Evolutionary conservation across 2,113 vertebrate genomes (phyloP), one percentile per base, ranked within the genome.

Genomic region (Lipophrys pholis): DNA sequence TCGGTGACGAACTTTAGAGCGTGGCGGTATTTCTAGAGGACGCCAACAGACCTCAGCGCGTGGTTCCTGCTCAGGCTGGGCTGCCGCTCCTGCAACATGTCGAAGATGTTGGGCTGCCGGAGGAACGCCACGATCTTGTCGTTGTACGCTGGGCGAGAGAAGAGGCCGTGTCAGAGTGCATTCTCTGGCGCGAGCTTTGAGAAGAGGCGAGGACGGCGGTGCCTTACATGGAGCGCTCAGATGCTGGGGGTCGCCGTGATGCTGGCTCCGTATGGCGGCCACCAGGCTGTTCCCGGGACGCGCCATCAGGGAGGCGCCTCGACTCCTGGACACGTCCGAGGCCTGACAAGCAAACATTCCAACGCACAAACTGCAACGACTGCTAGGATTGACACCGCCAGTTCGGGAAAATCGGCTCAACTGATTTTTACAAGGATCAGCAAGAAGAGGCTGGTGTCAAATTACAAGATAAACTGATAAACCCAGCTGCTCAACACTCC

Each of bases 81-180:
- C 88, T 99, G 97, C 57, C 96, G 94, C 59, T 99, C 98, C 89
- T 99, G 97, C 59, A 99, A 90, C 95, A 97, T 96, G 87, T 99
- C 98, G 81, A 99, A 97, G 81, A 99, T 95, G 90, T 97, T 99
- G 11, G 97, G 95, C 79, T 99, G 97, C 59, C 97, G 96, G 38
- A 99, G 94, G 91, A 99, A 99, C 0, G 97, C 96, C 88, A 99
- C 97, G 50, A 99, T 99, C 94, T 99, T 99, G 89, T 99, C 98
- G 81, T 98, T 99, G 90, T 99, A 99, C 46, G 97, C 98, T 99
- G 91, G n/a, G 36, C 54, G 6, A 57, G 5, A 75, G 6, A 11
- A 57, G 30, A 59, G 60, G n/a, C 0, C 0, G 2, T 11, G 7
- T 48, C 5, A 48, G 5, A 46, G 11, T n/a, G 1, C 45, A 46